These are phyloP conservation scores for Dryocosmus kuriphilus DNA, from an alignment of 2,888 invertebrate genomes.

Conservation along the genomic window DNA sequence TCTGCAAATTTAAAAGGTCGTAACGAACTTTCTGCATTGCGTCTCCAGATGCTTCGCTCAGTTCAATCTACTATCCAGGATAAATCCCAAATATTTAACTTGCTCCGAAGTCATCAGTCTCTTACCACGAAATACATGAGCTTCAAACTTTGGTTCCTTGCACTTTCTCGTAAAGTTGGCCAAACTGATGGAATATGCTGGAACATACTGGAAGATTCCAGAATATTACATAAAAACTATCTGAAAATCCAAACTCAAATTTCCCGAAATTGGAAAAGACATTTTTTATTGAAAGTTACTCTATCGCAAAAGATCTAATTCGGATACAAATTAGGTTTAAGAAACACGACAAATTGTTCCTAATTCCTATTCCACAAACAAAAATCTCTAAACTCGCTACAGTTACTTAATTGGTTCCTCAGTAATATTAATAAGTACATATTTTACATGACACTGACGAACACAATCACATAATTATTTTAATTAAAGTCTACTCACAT, in stretches of 20 bases:
- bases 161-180: too few relatives aligned
- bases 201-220: too few relatives aligned
- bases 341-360: neutral
- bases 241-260: neutral
- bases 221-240: too few relatives aligned
- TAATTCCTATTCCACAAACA: neutral
- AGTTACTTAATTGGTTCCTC: neutral
- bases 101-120: too few relatives aligned
- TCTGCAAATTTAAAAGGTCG: too few relatives aligned
- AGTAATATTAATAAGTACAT: slow-evolving; percentile 12
- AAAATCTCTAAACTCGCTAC: neutral
- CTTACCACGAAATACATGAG: too few relatives aligned
- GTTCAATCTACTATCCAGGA: too few relatives aligned
- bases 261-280: neutral
- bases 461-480: neutral
- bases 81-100: too few relatives aligned
- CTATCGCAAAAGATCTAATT: neutral
- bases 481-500: neutral
- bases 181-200: too few relatives aligned
- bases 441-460: slow-evolving; percentile 3
- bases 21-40: too few relatives aligned
- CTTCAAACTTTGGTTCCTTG: too few relatives aligned
- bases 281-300: neutral
- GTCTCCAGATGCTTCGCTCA: too few relatives aligned
- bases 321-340: neutral